Base-by-base conservation (phyloP, 30 jellyfish, hydroid and myxozoan species). In the Aurelia aurita complex sp. Pacific region DNA sequence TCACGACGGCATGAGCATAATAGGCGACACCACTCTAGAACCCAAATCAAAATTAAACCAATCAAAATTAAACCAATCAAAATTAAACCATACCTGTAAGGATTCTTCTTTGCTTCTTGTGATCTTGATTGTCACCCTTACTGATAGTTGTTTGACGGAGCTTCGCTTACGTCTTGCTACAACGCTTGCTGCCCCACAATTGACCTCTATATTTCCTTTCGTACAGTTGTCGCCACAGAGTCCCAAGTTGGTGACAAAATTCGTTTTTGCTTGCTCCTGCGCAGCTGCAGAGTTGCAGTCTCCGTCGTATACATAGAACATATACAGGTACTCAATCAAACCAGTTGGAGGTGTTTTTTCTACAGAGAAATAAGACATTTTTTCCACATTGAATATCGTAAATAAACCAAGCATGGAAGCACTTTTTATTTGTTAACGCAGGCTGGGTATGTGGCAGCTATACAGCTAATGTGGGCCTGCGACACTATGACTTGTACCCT, bases 301-400 rank as follows among this genome's bases (percentile, higher is more conserved):
- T 17, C 98, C 98, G 8, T 75, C 67, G 77, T 78, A 92, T 13
- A 61, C 32, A 53, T 79, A 87, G 32, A 59, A 50, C 53, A 73
- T 40, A 52, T 38, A 59, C 69, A 88, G 32, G 10, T 32, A 80
- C 50, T 38, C 82, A 50, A 43, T 71, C 54, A 75, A 29, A 18
- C 95, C 97, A 55, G 82, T 69, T 42, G 97, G 94, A 60, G 90
- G 91, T 33, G 91, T 74, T 63, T 76, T 82, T 6, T 64, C 97
- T 90, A 60, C 70, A 23, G 4, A 61, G 15, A 13, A 61, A 61
- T 4, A 0, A 59, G 5, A 61, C 40, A 61, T 17, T 61, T 61
- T 60, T 61, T 46, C 57, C 57, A 46, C 57, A 46, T 46, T 46
- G 57, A 46, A 46, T 4, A 4, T 46, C 57, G 57, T 46, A 46